phyloP scores from a whole-genome alignment of 1,140 invertebrate genomes.

The Adoxophyes honmai region DNA sequence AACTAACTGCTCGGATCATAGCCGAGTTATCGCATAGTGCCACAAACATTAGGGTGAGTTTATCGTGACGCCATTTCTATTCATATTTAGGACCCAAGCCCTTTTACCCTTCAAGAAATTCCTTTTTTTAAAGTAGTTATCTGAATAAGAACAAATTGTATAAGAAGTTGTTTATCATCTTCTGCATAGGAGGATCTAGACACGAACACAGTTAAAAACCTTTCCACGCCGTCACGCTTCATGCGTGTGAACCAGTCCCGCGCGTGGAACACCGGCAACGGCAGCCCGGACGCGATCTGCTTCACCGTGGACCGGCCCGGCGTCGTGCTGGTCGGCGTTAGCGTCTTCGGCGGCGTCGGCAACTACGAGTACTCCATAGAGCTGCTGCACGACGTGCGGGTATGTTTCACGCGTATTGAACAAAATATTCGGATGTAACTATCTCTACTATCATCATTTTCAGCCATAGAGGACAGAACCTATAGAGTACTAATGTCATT shows the following conservation, averaged over 20 bases:
- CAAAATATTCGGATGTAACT: no score
- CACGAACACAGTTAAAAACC: constrained; percentile 80
- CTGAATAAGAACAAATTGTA: constrained; percentile 16
- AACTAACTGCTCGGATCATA: constrained; percentile 89
- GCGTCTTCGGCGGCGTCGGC: constrained; percentile 92
- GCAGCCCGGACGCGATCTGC: constrained; percentile 97
- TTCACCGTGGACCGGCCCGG: constrained; percentile 95
- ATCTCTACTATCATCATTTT: no score
- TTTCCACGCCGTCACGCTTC: constrained; percentile 93
- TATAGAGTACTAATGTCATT: no score
- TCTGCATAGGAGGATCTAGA: constrained; percentile 79
- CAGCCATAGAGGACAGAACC: no score
- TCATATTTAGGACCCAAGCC: no score
- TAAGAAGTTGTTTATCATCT: neutral
- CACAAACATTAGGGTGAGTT: constrained; percentile 65
- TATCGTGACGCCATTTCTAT: no score
- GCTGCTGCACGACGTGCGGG: constrained; percentile 86
- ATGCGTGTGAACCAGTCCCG: constrained; percentile 91
- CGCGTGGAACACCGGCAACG: constrained; percentile 98
- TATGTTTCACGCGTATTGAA: no score
- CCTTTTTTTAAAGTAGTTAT: no score
- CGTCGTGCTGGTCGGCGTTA: constrained; percentile 91
- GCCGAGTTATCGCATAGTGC: constrained; percentile 91
- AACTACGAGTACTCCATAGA: constrained; percentile 95
- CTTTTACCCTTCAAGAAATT: no score